These are phyloP conservation scores for Branchinecta lynchi DNA, from an alignment of 1,140 invertebrate genomes.

Conservation along the genomic window DNA sequence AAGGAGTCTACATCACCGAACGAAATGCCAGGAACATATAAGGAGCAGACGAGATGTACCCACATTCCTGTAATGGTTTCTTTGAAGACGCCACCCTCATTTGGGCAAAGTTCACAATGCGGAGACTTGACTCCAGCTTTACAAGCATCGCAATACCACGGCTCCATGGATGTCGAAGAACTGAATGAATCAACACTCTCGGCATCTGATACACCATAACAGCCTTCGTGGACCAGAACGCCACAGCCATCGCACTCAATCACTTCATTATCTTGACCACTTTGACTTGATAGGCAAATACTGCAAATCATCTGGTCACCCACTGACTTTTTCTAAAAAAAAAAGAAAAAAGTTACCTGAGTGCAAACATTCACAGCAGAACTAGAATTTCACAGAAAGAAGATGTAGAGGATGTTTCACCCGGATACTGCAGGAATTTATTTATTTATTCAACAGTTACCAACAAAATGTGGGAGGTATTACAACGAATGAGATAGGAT, in stretches of 20 bases:
- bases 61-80: constrained; percentile 90
- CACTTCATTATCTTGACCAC: not conserved
- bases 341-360: too few species aligned
- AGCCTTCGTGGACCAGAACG: constrained; percentile 29
- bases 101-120: constrained; percentile 71
- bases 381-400: too few species aligned
- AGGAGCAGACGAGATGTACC: constrained; percentile 92
- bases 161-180: constrained; percentile 82
- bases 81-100: constrained; percentile 80
- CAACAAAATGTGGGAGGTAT: too few species aligned
- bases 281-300: not conserved
- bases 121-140: constrained; percentile 74
- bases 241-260: not conserved
- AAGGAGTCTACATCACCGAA: constrained; percentile 85
- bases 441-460: too few species aligned
- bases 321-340: not conserved
- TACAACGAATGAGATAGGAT: too few species aligned
- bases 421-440: too few species aligned
- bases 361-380: too few species aligned
- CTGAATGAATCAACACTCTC: constrained; percentile 75
- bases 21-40: constrained; percentile 91
- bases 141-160: constrained; percentile 98
- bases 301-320: not conserved
- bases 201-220: constrained; percentile 86
- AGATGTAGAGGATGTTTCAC: too few species aligned